Base-by-base conservation (phyloP, 2,113 vertebrate genomes). In the Chamaea fasciata region DNA sequence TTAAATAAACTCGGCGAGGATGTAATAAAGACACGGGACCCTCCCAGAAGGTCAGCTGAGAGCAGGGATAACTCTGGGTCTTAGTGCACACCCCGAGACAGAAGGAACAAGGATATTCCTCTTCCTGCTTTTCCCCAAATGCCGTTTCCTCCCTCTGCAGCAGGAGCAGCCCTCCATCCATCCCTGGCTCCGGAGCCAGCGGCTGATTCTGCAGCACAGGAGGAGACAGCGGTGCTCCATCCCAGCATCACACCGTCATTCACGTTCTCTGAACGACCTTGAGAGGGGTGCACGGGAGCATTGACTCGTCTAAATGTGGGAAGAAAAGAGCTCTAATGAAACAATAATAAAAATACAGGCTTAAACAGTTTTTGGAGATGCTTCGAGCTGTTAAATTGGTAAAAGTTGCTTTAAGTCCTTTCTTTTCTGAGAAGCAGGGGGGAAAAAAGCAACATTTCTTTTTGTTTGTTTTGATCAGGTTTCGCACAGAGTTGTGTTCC, bases 211-310 rank as follows among this genome's bases (percentile, higher is more conserved):
- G 46, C 69, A 87, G 89, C 65, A 8, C 49, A 3, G 64, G 14
- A 28, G 35, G 16, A 35, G 42, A 9, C 26, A 62, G 77, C 41
- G 23, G 22, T 2, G 53, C 67, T 53, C 67, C 33, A 7, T 13
- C 14, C 22, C 6, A 6, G 44, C 35, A 0, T 10, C 1, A 2
- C 56, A 4, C 19, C 8, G 0, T 18, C 7, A 7, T 15, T 31
- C 7, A 35, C 22, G 30, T 17, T 53, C 87, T 41, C 87, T 26
- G 33, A 41, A 12, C 0, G 5, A 31, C 82, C 60, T 57, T 26
- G 33, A 19, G 59, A 28, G 57, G 30, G 7, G 27, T 11, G 22
- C 52, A 1, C 2, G 6, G 3, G 9, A 17, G 9, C 2, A 11
- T 0, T 33, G 41, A 6, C 50, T 35, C 8, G 39, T 7, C 22